Percentiles rank a stretch among this genome's conserved stretches.
phyloP scores from a whole-genome alignment of 2,888 invertebrate genomes.

The Stenchaetothrips biformis region DNA sequence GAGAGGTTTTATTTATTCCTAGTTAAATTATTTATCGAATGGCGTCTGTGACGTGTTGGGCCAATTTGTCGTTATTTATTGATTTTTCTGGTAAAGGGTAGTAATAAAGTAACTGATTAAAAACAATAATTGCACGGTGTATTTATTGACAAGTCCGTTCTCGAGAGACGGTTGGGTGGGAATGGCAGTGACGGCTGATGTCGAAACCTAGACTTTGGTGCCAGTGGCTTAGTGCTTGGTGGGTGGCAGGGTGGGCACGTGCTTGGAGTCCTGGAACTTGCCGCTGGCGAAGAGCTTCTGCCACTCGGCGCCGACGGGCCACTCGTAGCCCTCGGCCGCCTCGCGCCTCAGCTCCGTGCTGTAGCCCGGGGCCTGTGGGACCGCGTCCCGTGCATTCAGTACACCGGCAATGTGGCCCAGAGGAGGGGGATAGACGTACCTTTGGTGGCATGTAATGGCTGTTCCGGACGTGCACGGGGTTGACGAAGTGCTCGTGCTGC shows the following conservation, averaged over 20 bases:
- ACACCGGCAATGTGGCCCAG: neutral
- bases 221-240: constrained; percentile 7
- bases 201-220: too few species aligned
- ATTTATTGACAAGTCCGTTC: neutral
- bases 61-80: neutral
- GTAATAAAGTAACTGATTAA: neutral
- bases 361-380: constrained; percentile 73
- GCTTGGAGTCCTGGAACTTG: neutral
- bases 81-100: neutral
- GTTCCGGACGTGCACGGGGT: constrained; percentile 64
- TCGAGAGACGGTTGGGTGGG: neutral
- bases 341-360: constrained; percentile 70
- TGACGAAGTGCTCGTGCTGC: constrained; percentile 80
- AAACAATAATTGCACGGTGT: neutral
- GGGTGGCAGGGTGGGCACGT: neutral
- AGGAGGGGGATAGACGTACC: constrained; percentile 50
- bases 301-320: constrained; percentile 78
- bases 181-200: too few species aligned
- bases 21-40: neutral
- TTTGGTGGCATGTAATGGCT: constrained; percentile 72
- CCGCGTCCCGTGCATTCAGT: too few species aligned
- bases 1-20: neutral
- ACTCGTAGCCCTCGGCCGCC: constrained; percentile 63
- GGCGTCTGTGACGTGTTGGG: too few species aligned
- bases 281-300: constrained; percentile 59